Evolutionary conservation across 2,888 invertebrate species (phyloP).

Genomic region (Leptogaster cylindrica): DNA sequence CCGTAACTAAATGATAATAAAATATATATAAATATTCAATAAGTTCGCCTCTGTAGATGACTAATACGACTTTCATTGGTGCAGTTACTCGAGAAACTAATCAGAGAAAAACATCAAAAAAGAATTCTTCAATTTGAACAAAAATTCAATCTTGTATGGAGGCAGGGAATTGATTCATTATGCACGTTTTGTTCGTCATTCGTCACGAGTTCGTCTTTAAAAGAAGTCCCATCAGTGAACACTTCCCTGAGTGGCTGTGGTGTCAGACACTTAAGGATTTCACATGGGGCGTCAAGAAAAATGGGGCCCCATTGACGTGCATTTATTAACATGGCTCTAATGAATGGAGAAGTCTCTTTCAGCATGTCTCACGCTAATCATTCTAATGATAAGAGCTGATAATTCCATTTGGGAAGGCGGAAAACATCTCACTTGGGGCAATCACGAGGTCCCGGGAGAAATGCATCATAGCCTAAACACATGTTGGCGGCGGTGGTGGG

Average conservation of each 20-base stretch:
- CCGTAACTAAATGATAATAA: too few species aligned
- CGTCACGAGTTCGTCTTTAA: neutral
- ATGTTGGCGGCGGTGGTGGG: neutral
- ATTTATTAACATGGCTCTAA: constrained; percentile 14
- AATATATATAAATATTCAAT: too few species aligned
- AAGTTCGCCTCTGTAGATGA: too few species aligned
- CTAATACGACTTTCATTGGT: too few species aligned
- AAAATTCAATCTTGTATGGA: too few species aligned
- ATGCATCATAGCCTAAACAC: neutral
- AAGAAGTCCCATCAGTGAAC: neutral
- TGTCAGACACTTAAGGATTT: neutral
- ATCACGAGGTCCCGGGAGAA: neutral
- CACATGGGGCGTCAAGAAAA: neutral
- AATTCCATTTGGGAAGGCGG: constrained; percentile 32
- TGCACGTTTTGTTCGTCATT: neutral
- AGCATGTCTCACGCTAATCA: constrained; percentile 26
- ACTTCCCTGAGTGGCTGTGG: neutral
- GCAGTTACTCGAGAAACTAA: too few species aligned
- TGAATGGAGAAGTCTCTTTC: constrained; percentile 20
- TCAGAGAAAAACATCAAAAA: too few species aligned
- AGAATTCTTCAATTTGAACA: too few species aligned
- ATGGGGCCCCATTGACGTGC: constrained; percentile 12
- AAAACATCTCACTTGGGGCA: neutral
- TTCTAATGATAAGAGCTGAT: constrained; percentile 40
- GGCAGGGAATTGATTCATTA: neutral